Base-by-base conservation (phyloP, 1,140 invertebrate species). In the Diabrotica virgifera region DNA sequence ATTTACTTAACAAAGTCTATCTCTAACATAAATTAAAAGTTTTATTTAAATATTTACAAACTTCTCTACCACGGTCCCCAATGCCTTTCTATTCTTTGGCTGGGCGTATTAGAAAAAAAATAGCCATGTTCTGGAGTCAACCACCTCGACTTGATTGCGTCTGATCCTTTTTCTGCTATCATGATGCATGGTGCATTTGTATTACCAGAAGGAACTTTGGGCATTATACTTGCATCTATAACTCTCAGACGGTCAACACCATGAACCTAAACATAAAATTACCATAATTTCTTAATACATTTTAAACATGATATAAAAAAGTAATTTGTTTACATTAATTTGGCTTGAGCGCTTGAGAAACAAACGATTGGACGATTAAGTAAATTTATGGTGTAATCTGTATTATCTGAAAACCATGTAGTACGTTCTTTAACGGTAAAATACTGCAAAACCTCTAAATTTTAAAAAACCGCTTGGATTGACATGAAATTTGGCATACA, bases 121-220 rank as follows among this genome's bases (percentile, higher is more conserved):
- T 71, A 78, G 7, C 74, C 76, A 2, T 59, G 64, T 57, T 71
- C 38, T 1, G 73, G 68, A 8, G 75, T 75, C 51, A 84, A 68
- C 89, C 89, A 91, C 51, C 86, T 82, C 59, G 82, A 82, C 75
- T 90, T 91, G 67, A 93, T 89, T 74, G 93, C 84, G 77, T 94
- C 91, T 0, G 90, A 85, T 0, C 87, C 90, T 65, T 90, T 88
- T 75, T 95, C 92, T 0, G 86, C 92, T 52, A 95, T 90, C 92
- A 95, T 94, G 37, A 94, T 88, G 9, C 84, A 82, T 0, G 92
- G 89, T 5, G 91, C 91, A 73, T 93, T 91, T 2, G 91, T 92
- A 74, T 94, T 93, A 5, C 91, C 91, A 1, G 88, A 88, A 0
- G 86, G 85, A 0, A 92, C 88, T 5, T 78, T 78, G 0, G 91